phyloP scores from a whole-genome alignment of 1,140 invertebrate genomes.

The Bombus cullumanus region DNA sequence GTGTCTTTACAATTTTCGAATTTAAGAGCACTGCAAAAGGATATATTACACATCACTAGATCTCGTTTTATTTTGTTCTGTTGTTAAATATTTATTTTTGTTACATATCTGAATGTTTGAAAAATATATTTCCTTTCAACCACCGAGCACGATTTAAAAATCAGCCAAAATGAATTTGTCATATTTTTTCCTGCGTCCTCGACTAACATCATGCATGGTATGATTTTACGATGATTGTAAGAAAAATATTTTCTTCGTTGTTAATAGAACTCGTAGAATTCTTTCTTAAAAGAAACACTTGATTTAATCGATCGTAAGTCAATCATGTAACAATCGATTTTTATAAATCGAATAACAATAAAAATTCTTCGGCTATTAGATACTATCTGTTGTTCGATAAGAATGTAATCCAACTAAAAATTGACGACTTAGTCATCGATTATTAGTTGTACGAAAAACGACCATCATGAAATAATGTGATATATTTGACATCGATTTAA shows the following conservation, averaged over 20 bases:
- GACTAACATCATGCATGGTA: neutral
- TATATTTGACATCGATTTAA: constrained; percentile 17
- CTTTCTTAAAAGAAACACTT: neutral
- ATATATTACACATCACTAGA: too few relatives aligned
- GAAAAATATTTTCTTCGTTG: neutral
- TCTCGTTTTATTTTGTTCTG: neutral
- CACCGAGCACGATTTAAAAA: neutral
- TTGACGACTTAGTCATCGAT: neutral
- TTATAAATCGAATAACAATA: neutral
- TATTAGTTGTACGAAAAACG: neutral
- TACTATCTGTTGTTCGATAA: neutral
- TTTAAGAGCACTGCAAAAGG: too few relatives aligned
- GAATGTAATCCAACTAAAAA: neutral
- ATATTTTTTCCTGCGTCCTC: too few relatives aligned
- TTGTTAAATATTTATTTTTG: neutral
- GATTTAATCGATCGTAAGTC: neutral
- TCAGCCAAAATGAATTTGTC: neutral
- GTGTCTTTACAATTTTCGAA: neutral
- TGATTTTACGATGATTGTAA: neutral
- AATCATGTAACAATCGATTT: neutral
- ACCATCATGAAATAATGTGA: constrained; percentile 12
- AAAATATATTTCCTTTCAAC: neutral
- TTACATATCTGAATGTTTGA: too few relatives aligned
- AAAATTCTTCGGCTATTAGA: too few relatives aligned
- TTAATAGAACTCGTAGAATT: too few relatives aligned